A percentile compares a stretch with the other conserved stretches of the same genome.
These are phyloP conservation scores for Triplophysa rosa DNA, from an alignment of 2,113 vertebrate species.

Conservation along the genomic window DNA sequence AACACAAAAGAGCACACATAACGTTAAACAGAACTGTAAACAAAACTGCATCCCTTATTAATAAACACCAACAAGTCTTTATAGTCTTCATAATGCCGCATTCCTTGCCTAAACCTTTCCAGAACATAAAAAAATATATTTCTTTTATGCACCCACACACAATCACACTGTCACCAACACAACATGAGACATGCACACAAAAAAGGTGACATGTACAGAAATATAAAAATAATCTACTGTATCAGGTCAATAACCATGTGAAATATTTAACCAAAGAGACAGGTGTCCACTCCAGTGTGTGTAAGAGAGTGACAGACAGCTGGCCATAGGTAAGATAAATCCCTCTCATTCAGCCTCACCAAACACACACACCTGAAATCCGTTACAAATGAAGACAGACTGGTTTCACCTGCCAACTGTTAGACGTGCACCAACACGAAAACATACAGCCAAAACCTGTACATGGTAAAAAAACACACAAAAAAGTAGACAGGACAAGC, in stretches of 20 bases:
- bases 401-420: constrained; percentile 68
- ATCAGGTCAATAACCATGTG: constrained; percentile 2
- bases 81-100: too few species aligned
- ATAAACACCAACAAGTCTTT: too few species aligned
- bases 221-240: background rate
- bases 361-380: constrained; percentile 50
- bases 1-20: too few species aligned
- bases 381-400: constrained; percentile 62
- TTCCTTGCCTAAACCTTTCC: too few species aligned
- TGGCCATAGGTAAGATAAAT: constrained; percentile 52
- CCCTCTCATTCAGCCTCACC: constrained; percentile 4
- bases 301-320: constrained; percentile 56
- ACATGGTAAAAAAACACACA: constrained; percentile 3
- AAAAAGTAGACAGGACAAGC: background rate
- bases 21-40: too few species aligned
- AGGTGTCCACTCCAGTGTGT: constrained; percentile 38
- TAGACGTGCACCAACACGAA: constrained; percentile 63
- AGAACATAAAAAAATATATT: too few species aligned
- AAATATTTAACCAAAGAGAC: constrained; percentile 62
- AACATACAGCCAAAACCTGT: background rate
- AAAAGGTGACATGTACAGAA: background rate
- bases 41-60: too few species aligned
- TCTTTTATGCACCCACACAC: too few species aligned
- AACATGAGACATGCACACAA: constrained; percentile 17
- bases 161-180: background rate